Evolutionary conservation across 2,113 vertebrate species (phyloP).

Genomic region (Grammomys dolichurus): DNA sequence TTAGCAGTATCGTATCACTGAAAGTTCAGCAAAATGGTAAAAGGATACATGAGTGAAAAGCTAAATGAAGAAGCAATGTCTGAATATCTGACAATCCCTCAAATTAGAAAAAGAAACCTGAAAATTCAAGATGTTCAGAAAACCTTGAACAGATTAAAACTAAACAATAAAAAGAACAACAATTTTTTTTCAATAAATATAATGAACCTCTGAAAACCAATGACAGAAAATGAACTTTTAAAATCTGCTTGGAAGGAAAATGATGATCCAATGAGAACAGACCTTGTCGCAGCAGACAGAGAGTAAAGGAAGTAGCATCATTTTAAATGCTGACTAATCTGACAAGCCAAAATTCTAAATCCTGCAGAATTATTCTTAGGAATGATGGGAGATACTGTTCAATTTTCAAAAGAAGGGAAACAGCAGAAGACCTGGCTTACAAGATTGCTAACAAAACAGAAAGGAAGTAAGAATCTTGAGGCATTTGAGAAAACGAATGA

Average conservation of each 20-base stretch:
- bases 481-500: background rate
- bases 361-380: background rate
- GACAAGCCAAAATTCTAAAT: background rate
- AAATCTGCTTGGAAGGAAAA: background rate
- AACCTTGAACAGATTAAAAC: background rate
- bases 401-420: background rate
- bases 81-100: background rate
- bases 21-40: background rate
- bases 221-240: background rate
- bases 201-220: background rate
- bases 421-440: background rate
- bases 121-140: background rate
- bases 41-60: background rate
- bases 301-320: background rate
- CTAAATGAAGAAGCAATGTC: background rate
- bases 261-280: background rate
- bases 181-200: background rate
- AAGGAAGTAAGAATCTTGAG: background rate
- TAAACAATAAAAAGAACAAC: no score
- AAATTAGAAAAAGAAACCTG: background rate
- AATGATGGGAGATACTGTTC: background rate
- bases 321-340: background rate
- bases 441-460: background rate
- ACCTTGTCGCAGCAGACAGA: background rate
- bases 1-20: background rate